Evolutionary conservation across 2,797 vertebrate genomes (phyloP), one percentile per base, ranked within the genome.

Genomic region (Aplochiton taeniatus): DNA sequence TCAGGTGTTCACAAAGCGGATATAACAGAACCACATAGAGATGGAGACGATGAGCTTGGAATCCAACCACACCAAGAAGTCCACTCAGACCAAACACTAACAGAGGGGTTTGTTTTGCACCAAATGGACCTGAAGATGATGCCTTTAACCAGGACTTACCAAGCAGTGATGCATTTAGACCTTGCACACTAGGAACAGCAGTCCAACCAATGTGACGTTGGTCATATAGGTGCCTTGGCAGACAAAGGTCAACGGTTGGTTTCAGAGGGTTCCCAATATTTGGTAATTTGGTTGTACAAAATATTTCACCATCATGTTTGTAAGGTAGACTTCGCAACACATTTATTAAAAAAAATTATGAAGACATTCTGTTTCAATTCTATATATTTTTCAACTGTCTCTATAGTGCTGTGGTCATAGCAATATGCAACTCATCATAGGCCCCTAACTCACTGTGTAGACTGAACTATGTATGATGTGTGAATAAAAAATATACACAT

Each of bases 11-110:
- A 55, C 58, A 52, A 65, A 50, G 41, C 10, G 41, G 42, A 53
- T 58, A 17, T 43, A 63, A 9, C 17, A 42, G 67, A 53, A 57
- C 14, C 55, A 49, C 47, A 50, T 41, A 0, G 43, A 41, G 59
- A 49, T 49, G 45, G 55, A 20, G 54, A 67, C 63, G 42, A 60
- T 42, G 47, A 9, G 45, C 52, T 59, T 20, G 50, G 53, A 74
- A 44, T n/a, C 0, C 31, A 61, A 31, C 1, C 17, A 51, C 31
- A 50, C 43, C 52, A 51, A 59, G 48, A 67, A 17, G 31, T 10
- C 11, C 16, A 47, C 14, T 6, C 18, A 57, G n/a, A 61, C 45
- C 48, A 58, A 56, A 41, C 18, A 51, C 60, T 18, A 61, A 51
- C 18, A 47, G 50, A 61, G 17, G 44, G 4, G 17, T 62, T 42